Evolutionary conservation across 2,888 invertebrate species (phyloP).

Genomic region (Xylota sylvarum): DNA sequence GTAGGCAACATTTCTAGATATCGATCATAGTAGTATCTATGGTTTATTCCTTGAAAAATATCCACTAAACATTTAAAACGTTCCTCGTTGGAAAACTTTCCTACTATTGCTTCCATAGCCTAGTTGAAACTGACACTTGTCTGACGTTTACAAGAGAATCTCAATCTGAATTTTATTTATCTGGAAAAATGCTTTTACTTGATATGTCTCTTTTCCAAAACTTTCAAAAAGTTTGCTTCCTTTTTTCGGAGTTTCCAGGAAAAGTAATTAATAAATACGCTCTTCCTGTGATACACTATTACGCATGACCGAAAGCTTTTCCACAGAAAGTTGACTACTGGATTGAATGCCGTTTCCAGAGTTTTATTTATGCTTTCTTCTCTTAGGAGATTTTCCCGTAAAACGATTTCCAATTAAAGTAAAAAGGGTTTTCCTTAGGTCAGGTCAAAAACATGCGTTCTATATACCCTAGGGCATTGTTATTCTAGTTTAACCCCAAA

Average conservation of each 20-base stretch:
- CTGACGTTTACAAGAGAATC: neutral
- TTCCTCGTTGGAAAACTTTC: neutral
- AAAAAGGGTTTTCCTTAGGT: slow-evolving; percentile 66
- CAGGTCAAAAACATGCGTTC: slow-evolving; percentile 73
- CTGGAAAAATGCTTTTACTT: neutral
- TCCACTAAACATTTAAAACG: neutral
- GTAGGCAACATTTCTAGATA: neutral
- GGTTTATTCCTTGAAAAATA: neutral
- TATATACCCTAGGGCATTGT: slow-evolving; percentile 58
- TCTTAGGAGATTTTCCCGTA: neutral
- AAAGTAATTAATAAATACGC: neutral
- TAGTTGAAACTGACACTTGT: slow-evolving; percentile 11
- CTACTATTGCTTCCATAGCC: neutral
- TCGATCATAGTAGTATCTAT: neutral
- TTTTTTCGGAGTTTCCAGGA: slow-evolving; percentile 66
- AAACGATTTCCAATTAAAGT: slow-evolving; percentile 61
- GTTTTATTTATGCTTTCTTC: slow-evolving; percentile 12
- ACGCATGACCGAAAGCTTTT: slow-evolving; percentile 51
- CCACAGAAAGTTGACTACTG: slow-evolving; percentile 9
- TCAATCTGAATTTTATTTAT: slow-evolving; percentile 36
- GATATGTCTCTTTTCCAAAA: slow-evolving; percentile 29
- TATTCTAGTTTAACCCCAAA: slow-evolving; percentile 70
- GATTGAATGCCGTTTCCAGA: slow-evolving; percentile 34
- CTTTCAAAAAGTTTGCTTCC: neutral
- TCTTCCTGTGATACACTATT: neutral